Conservation (phyloP, 1,140 invertebrate species). For the Choristoneura fumiferana region DNA sequence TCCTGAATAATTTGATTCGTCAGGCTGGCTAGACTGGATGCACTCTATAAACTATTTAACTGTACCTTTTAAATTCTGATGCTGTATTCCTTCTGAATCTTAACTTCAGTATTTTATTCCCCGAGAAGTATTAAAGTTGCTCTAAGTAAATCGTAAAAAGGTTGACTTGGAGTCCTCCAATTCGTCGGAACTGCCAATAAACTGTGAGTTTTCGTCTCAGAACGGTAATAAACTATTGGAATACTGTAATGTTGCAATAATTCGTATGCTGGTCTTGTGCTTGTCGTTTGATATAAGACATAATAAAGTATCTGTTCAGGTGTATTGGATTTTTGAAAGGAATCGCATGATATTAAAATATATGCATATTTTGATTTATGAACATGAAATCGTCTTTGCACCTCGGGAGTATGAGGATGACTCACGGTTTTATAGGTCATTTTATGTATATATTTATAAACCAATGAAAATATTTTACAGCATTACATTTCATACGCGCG, state of each 20-base stretch:
- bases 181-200: constrained; percentile 55
- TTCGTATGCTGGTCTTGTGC: not conserved
- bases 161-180: constrained; percentile 46
- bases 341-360: constrained; percentile 33
- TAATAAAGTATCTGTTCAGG: not conserved
- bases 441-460: no score
- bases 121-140: constrained; percentile 39
- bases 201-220: constrained; percentile 57
- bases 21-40: constrained; percentile 4
- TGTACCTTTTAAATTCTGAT: not conserved
- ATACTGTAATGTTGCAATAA: constrained; percentile 28
- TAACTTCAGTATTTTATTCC: constrained; percentile 27
- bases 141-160: constrained; percentile 49
- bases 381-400: no score
- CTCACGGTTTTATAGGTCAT: no score
- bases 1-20: not conserved
- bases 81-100: constrained; percentile 4
- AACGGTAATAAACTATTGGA: constrained; percentile 52
- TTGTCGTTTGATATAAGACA: no score
- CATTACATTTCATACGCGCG: no score
- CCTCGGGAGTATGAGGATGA: no score
- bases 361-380: no score
- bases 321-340: constrained; percentile 22
- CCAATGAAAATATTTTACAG: no score
- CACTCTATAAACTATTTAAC: constrained; percentile 1